phyloP scores from a whole-genome alignment of 2,888 invertebrate species.

The Ormyrus thymus region DNA sequence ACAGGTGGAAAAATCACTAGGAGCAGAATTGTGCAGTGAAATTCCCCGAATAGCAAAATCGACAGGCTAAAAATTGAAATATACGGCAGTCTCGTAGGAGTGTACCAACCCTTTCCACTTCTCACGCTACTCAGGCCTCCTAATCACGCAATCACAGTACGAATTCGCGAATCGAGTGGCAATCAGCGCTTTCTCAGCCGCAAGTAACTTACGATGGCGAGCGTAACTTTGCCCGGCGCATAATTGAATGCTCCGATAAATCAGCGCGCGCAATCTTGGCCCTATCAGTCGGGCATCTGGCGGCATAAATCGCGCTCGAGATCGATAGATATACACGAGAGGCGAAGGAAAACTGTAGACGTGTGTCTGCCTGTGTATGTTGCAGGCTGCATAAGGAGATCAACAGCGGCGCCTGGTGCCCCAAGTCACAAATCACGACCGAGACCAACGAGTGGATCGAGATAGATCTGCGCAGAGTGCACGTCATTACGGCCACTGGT shows the following conservation, averaged over 20 bases:
- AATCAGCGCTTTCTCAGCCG: background rate
- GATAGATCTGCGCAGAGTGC: slow-evolving; percentile 86
- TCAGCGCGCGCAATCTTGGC: slow-evolving; percentile 28
- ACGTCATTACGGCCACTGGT: slow-evolving; percentile 87
- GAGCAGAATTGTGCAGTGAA: too few species aligned
- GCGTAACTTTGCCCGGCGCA: background rate
- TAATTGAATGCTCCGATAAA: slow-evolving; percentile 19
- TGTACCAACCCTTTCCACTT: too few species aligned
- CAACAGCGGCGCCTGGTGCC: slow-evolving; percentile 96
- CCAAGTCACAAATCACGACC: slow-evolving; percentile 86
- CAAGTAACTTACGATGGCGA: slow-evolving; percentile 12
- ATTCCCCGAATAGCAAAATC: too few species aligned
- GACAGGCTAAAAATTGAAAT: too few species aligned
- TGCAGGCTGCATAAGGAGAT: slow-evolving; percentile 87
- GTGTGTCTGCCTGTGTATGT: slow-evolving; percentile 48
- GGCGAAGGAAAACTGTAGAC: background rate
- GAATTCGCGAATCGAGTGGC: too few species aligned
- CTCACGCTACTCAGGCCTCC: too few species aligned
- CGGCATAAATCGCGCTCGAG: slow-evolving; percentile 31
- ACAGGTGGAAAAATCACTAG: too few species aligned
- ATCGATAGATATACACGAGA: background rate
- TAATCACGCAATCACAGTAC: too few species aligned
- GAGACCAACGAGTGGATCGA: slow-evolving; percentile 87
- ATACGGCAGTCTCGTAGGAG: too few species aligned
- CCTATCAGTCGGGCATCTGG: background rate